A percentile compares a stretch with the other conserved stretches of the same genome.
These are phyloP conservation scores for Caenorhabditis sinica DNA, from an alignment of 2,888 invertebrate genomes.

Conservation along the genomic window DNA sequence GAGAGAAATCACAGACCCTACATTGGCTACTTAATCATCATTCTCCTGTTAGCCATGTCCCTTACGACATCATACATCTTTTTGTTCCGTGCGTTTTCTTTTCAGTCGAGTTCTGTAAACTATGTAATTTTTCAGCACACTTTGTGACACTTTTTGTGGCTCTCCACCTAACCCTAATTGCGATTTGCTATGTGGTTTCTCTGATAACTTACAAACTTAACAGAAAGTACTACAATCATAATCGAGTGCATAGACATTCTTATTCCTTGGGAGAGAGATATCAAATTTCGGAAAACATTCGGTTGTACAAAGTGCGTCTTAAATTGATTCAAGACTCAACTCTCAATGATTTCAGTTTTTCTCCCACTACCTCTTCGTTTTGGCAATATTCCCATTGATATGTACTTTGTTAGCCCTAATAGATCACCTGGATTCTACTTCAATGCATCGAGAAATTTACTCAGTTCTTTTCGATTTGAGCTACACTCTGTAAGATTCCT, in stretches of 20 bases:
- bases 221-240: conserved; percentile 4
- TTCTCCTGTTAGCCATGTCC: background rate
- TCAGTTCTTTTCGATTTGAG: conserved; percentile 18
- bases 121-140: background rate
- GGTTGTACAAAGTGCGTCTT: conserved; percentile 3
- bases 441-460: conserved; percentile 13
- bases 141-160: background rate
- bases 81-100: background rate
- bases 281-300: conserved; percentile 28
- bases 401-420: background rate
- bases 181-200: background rate
- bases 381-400: conserved; percentile 13
- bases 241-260: conserved; percentile 10
- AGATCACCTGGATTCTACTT: background rate
- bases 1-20: conserved; percentile 2
- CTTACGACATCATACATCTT: background rate
- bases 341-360: conserved; percentile 12
- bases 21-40: background rate
- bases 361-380: conserved; percentile 22
- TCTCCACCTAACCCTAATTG: background rate
- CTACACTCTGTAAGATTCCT: conserved; percentile 19
- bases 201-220: conserved; percentile 7
- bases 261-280: conserved; percentile 29
- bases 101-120: background rate
- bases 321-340: background rate